These are phyloP conservation scores for Forficula auricularia DNA, from an alignment of 1,140 invertebrate genomes.

Conservation along the genomic window DNA sequence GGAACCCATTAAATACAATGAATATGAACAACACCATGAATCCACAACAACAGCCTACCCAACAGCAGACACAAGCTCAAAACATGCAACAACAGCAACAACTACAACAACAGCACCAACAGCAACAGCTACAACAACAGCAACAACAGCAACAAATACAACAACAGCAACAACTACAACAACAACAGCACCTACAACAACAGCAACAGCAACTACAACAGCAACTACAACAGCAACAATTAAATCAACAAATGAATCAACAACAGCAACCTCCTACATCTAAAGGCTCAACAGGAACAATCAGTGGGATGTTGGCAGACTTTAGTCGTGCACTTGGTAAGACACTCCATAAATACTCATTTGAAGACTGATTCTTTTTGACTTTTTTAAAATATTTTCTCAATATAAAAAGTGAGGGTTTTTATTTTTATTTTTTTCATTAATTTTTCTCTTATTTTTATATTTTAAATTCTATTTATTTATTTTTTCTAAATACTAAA, in stretches of 20 bases:
- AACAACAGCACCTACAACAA: conserved; percentile 9
- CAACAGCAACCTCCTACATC: conserved; percentile 9
- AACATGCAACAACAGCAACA: conserved; percentile 12
- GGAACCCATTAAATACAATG: too few species aligned
- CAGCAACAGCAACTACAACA: conserved; percentile 11
- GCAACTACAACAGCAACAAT: conserved; percentile 11
- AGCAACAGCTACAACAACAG: conserved; percentile 8
- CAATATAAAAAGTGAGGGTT: too few species aligned
- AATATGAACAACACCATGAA: not conserved
- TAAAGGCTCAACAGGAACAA: conserved; percentile 16
- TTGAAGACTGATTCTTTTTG: too few species aligned
- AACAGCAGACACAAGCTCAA: conserved; percentile 8
- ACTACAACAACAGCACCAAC: conserved; percentile 4
- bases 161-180: conserved; percentile 6
- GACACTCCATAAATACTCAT: conserved; percentile 1
- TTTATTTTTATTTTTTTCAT: too few species aligned
- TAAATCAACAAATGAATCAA: conserved; percentile 7
- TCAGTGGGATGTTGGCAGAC: conserved; percentile 34
- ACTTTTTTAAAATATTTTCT: too few species aligned
- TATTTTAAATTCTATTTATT: too few species aligned
- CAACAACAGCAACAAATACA: conserved; percentile 11
- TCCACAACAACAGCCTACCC: conserved; percentile 10
- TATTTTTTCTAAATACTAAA: too few species aligned
- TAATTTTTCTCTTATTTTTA: too few species aligned
- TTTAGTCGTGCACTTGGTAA: conserved; percentile 31